A percentile compares a stretch with the other conserved stretches of the same genome.
These are phyloP conservation scores for Notothenia rossii DNA, from an alignment of 2,113 vertebrate species.

Conservation along the genomic window DNA sequence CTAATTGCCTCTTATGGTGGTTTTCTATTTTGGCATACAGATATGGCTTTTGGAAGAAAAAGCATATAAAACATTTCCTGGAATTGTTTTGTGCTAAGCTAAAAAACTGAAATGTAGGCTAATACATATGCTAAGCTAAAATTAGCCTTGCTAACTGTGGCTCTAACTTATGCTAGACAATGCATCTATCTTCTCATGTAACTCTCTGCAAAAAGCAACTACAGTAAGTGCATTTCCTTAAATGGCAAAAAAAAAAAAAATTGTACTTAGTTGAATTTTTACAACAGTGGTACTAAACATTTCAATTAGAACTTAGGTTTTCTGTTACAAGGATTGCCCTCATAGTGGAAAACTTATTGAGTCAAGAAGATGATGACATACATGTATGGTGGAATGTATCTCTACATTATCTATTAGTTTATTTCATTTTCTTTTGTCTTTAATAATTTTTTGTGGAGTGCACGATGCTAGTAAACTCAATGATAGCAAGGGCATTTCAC, in stretches of 20 bases:
- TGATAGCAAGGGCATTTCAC: not conserved
- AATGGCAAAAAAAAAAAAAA: not conserved
- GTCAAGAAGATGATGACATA: not conserved
- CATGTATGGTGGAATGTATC: not conserved
- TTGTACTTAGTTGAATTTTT: not conserved
- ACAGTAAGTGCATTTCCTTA: not conserved
- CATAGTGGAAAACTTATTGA: not conserved
- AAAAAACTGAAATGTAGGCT: too few relatives aligned
- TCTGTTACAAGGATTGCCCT: not conserved
- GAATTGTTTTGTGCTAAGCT: too few relatives aligned
- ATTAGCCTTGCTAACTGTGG: not conserved
- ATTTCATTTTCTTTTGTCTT: not conserved
- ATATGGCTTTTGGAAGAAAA: too few relatives aligned
- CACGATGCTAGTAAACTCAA: not conserved
- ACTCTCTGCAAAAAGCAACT: not conserved
- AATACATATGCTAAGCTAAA: too few relatives aligned
- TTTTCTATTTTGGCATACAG: too few relatives aligned
- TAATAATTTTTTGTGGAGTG: not conserved
- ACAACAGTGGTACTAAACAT: not conserved
- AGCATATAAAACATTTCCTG: too few relatives aligned
- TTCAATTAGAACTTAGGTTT: not conserved
- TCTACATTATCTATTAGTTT: not conserved
- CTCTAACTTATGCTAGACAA: not conserved
- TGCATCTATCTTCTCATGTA: not conserved
- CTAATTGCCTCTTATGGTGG: not conserved